Base-by-base conservation (phyloP, 1,140 invertebrate genomes). In the Neodiprion pinetum region DNA sequence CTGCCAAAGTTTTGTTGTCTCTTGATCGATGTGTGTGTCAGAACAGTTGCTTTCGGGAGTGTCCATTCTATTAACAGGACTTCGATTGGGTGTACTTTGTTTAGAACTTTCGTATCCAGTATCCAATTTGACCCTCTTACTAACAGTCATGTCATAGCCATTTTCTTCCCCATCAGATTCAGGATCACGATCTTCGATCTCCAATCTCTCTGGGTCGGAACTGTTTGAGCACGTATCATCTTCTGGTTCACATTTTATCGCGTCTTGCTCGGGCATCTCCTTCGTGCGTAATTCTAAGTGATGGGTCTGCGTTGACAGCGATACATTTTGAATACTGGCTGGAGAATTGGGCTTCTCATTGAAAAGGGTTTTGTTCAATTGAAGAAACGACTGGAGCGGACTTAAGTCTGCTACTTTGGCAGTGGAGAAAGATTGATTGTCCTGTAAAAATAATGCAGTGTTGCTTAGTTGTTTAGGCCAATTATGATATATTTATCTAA, bases 1-100 rank as follows among this genome's bases (percentile, higher is more conserved):
- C 79, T 91, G 90, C 90, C 90, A 91, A 0, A 91, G 77, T 80
- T 91, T 90, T 10, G 86, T 88, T 10, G 90, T 90, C 74, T 90
- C 90, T 67, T 90, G 89, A 78, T 91, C 90, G 48, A 90, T 90
- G 80, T 90, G 89, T 65, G 89, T 90, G 50, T 89, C 89, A 0
- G 90, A 91, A 75, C 87, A 90, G 74, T 90, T 88, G 74, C 90
- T 91, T 68, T 91, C 90, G 7, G 90, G 89, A 7, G 90, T 89
- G 68, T 90, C 88, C 86, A 87, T 88, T 69, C 87, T 75, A 73
- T 88, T 88, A 69, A 89, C 85, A 11, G 86, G 86, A 78, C 88
- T 89, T n/a, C 75, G 73, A 74, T 84, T 81, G 0, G 85, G 82
- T 47, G 81, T 80, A 69, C 77, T 78, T n/a, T 77, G 68, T 67